A percentile compares a stretch with the other conserved stretches of the same genome.
Conservation (phyloP, 2,797 vertebrate genomes). For the Triplophysa bombifrons region DNA sequence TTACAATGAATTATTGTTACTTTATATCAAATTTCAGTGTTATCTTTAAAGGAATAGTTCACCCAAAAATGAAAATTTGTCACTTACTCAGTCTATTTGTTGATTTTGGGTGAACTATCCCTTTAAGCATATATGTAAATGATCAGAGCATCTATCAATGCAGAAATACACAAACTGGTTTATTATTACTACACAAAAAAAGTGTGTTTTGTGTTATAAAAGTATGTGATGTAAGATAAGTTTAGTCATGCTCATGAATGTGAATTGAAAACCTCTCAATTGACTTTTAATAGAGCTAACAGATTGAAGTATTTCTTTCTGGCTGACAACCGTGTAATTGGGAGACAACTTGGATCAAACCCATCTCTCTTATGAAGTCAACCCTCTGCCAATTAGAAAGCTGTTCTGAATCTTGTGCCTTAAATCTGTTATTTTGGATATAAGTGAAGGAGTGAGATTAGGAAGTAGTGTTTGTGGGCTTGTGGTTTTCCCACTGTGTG, state of each 20-base stretch:
- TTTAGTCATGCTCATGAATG: background rate
- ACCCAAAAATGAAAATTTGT: too few relatives aligned
- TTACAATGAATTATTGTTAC: too few relatives aligned
- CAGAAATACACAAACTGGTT: background rate
- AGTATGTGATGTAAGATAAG: background rate
- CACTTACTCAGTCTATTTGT: too few relatives aligned
- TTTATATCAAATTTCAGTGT: background rate
- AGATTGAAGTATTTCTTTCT: slow-evolving; percentile 34
- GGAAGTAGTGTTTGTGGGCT: slow-evolving; percentile 26
- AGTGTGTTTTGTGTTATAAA: background rate
- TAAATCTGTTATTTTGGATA: slow-evolving; percentile 40
- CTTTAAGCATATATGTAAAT: background rate
- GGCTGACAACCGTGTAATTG: slow-evolving; percentile 21
- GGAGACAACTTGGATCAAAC: slow-evolving; percentile 34
- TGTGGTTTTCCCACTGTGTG: slow-evolving; percentile 37
- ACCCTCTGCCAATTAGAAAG: slow-evolving; percentile 28
- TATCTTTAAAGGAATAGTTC: background rate
- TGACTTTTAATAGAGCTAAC: slow-evolving; percentile 11
- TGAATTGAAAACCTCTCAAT: slow-evolving; percentile 33
- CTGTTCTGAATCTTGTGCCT: slow-evolving; percentile 41
- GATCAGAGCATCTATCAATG: background rate
- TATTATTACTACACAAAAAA: slow-evolving; percentile 1
- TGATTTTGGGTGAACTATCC: too few relatives aligned
- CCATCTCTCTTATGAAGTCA: slow-evolving; percentile 25
- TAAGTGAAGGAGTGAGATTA: slow-evolving; percentile 40